These are phyloP conservation scores for Boleophthalmus pectinirostris DNA, from an alignment of 2,113 vertebrate species.

Conservation along the genomic window DNA sequence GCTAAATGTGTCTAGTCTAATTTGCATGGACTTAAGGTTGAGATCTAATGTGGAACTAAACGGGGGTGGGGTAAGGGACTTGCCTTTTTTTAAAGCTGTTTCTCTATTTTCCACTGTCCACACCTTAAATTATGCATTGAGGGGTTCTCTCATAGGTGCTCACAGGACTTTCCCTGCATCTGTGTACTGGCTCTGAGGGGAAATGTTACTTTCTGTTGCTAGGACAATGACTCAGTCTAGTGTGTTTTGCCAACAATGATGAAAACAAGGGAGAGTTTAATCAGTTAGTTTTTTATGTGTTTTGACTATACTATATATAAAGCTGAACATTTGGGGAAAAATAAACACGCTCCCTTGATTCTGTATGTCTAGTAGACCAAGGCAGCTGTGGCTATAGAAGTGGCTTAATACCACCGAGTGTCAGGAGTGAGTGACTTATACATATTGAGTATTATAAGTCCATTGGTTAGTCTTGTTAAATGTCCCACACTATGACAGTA, in stretches of 20 bases:
- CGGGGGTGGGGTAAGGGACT: not conserved
- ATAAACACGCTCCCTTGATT: not conserved
- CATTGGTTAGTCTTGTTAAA: too few species aligned
- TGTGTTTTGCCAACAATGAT: conserved; percentile 10
- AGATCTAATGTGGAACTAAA: conserved; percentile 9
- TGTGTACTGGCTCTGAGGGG: conserved; percentile 18
- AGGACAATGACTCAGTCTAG: conserved; percentile 40
- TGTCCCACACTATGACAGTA: too few species aligned
- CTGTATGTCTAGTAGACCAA: too few species aligned
- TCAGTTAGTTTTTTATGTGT: not conserved
- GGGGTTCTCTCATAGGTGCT: not conserved
- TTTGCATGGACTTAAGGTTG: not conserved
- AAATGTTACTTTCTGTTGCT: conserved; percentile 55
- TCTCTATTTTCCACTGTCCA: conserved; percentile 40
- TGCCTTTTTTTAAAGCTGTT: conserved; percentile 1
- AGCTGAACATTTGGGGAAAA: not conserved
- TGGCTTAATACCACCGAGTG: too few species aligned
- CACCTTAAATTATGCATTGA: not conserved
- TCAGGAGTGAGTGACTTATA: too few species aligned
- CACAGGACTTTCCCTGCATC: conserved; percentile 4
- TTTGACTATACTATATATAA: not conserved
- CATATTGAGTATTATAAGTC: too few species aligned
- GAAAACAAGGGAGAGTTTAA: conserved; percentile 7
- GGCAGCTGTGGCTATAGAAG: too few species aligned
- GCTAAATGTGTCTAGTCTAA: conserved; percentile 6